Conservation (phyloP, 2,888 invertebrate species). For the Idaea dimidiata region DNA sequence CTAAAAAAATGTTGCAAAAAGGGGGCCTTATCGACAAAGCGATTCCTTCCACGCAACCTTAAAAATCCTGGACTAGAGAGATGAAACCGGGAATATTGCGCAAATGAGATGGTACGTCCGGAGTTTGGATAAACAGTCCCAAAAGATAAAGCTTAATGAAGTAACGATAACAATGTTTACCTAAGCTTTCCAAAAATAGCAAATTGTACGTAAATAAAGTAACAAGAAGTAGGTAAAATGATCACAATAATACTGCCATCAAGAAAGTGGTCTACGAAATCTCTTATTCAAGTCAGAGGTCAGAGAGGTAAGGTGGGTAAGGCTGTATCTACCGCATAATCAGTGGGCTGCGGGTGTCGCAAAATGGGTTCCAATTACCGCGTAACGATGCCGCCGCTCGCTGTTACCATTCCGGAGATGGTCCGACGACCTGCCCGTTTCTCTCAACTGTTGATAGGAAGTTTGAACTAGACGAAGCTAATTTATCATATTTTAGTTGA, state of each 20-base stretch:
- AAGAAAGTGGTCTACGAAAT: constrained; percentile 20
- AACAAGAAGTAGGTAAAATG: neutral
- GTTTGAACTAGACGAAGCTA: too few relatives aligned
- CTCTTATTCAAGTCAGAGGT: constrained; percentile 24
- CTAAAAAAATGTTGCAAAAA: too few relatives aligned
- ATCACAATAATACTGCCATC: neutral
- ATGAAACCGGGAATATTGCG: too few relatives aligned
- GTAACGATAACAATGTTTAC: too few relatives aligned
- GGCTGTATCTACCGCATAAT: constrained; percentile 32
- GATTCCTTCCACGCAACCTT: too few relatives aligned
- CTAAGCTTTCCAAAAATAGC: constrained; percentile 14
- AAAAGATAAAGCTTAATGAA: too few relatives aligned
- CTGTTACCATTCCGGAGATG: constrained; percentile 35
- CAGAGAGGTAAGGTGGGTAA: constrained; percentile 26
- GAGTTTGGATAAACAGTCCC: too few relatives aligned
- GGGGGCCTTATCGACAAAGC: too few relatives aligned
- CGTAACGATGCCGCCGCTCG: constrained; percentile 28
- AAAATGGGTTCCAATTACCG: constrained; percentile 35
- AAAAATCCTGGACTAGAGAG: too few relatives aligned
- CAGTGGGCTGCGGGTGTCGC: constrained; percentile 31
- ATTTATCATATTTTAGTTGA: too few relatives aligned
- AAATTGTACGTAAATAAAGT: neutral
- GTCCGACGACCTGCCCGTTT: constrained; percentile 27
- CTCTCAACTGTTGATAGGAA: constrained; percentile 28
- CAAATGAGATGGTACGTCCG: too few relatives aligned